Base-by-base conservation (phyloP, 2,888 invertebrate species). In the Galerucella calmariensis region DNA sequence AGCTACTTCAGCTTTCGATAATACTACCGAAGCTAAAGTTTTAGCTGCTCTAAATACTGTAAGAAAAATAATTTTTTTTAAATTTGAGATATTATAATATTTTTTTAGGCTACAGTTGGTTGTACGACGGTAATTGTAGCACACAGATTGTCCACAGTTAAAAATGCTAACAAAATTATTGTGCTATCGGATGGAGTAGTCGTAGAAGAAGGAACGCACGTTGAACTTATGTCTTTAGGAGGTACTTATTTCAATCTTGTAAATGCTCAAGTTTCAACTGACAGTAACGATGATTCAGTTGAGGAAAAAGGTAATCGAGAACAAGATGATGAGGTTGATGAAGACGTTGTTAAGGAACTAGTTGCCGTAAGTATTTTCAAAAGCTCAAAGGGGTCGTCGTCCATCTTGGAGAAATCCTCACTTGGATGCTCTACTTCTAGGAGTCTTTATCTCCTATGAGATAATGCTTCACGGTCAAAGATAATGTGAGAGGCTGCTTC, bases 121-220 rank as follows among this genome's bases (percentile, higher is more conserved):
- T 89, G 94, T 68, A 95, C 95, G 0, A 95, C 94, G 77, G 92
- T 97, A 51, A 92, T 93, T 81, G 96, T 97, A 81, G 96, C 96
- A 0, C 96, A 97, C 86, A 90, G 96, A 72, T 88, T 96, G 61
- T 94, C 94, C 72, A 96, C 96, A 0, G 92, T 96, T 68, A 91
- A 94, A 77, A 94, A 94, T 83, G 94, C 95, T 0, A 94, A 96
- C 88, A 82, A 89, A 70, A 94, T 94, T 81, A 93, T 92, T 84
- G 94, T 94, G 10, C 87, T 94, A 56, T 90, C 91, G 81, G 90
- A 90, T 70, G 95, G 94, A 14, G 87, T 85, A 70, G 90, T 95
- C 24, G 91, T 90, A 4, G 95, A 95, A 83, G 88, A 88, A 76
- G 95, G 95, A 71, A 92, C 91, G 0, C 95, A 95, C 84, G 83